phyloP scores from a whole-genome alignment of 2,797 vertebrate species.

The Ctenopoma kingsleyae region DNA sequence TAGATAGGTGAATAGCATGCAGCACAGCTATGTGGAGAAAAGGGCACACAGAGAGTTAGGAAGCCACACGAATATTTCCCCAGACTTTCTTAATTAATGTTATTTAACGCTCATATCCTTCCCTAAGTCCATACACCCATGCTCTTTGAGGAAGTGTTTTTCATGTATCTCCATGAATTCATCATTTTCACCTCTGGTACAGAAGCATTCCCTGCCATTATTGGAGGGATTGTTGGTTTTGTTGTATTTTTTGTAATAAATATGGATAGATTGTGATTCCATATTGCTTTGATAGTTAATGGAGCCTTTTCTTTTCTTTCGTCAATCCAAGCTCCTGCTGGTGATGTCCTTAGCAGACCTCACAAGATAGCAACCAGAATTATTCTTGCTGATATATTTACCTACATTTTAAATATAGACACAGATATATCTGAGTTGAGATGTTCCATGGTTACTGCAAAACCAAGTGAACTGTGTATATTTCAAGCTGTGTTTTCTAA shows the following conservation, averaged over 20 bases:
- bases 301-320: conserved; percentile 21
- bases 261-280: conserved; percentile 64
- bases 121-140: conserved; percentile 16
- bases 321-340: conserved; percentile 23
- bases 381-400: conserved; percentile 80
- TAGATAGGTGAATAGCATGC: conserved; percentile 18
- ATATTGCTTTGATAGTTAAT: conserved; percentile 50
- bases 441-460: conserved; percentile 67
- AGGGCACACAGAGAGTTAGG: conserved; percentile 11
- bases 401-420: conserved; percentile 48
- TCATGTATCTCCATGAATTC: conserved; percentile 20
- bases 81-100: conserved; percentile 12
- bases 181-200: conserved; percentile 11
- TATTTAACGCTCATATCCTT: conserved; percentile 14
- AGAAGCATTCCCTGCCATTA: conserved; percentile 35
- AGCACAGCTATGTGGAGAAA: conserved; percentile 2
- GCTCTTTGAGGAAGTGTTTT: conserved; percentile 16
- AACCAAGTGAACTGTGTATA: conserved; percentile 70
- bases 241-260: conserved; percentile 74
- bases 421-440: conserved; percentile 77
- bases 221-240: conserved; percentile 43
- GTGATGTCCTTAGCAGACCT: conserved; percentile 29
- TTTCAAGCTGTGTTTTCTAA: conserved; percentile 82
- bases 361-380: conserved; percentile 41
- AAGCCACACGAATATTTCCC: conserved; percentile 24